These are phyloP conservation scores for Amphipyra berbera DNA, from an alignment of 2,888 invertebrate species.

Conservation along the genomic window DNA sequence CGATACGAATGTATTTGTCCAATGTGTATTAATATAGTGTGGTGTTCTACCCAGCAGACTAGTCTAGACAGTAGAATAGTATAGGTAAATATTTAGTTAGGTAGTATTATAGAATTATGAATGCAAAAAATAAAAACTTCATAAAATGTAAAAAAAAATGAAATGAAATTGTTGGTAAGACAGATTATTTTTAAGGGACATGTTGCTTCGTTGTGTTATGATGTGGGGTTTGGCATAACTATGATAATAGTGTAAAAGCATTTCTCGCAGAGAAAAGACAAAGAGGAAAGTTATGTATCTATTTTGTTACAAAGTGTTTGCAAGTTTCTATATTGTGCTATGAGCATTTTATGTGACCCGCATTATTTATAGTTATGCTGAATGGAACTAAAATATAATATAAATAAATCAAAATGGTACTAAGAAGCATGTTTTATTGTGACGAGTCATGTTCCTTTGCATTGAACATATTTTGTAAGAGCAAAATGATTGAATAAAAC, in stretches of 20 bases:
- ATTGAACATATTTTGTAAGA: slow-evolving; percentile 90
- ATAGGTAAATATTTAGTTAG: slow-evolving; percentile 90
- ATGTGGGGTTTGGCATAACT: slow-evolving; percentile 89
- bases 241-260: slow-evolving; percentile 86
- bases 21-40: slow-evolving; percentile 89
- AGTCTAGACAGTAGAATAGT: slow-evolving; percentile 90
- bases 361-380: slow-evolving; percentile 90
- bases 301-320: slow-evolving; percentile 90
- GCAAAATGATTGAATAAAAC: slow-evolving; percentile 90
- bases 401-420: slow-evolving; percentile 89
- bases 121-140: slow-evolving; percentile 90
- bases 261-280: slow-evolving; percentile 87
- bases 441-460: slow-evolving; percentile 90
- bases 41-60: slow-evolving; percentile 90
- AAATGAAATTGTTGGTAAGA: slow-evolving; percentile 91
- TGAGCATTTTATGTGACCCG: slow-evolving; percentile 90
- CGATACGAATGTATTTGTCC: slow-evolving; percentile 89
- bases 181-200: slow-evolving; percentile 91
- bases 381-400: slow-evolving; percentile 89
- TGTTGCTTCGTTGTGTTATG: slow-evolving; percentile 90
- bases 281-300: slow-evolving; percentile 88
- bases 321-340: slow-evolving; percentile 90
- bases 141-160: slow-evolving; percentile 90
- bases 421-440: slow-evolving; percentile 90
- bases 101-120: slow-evolving; percentile 89